Evolutionary conservation across 2,797 vertebrate species (phyloP), one percentile per base, ranked within the genome.

Genomic region (Cyclura pinguis): DNA sequence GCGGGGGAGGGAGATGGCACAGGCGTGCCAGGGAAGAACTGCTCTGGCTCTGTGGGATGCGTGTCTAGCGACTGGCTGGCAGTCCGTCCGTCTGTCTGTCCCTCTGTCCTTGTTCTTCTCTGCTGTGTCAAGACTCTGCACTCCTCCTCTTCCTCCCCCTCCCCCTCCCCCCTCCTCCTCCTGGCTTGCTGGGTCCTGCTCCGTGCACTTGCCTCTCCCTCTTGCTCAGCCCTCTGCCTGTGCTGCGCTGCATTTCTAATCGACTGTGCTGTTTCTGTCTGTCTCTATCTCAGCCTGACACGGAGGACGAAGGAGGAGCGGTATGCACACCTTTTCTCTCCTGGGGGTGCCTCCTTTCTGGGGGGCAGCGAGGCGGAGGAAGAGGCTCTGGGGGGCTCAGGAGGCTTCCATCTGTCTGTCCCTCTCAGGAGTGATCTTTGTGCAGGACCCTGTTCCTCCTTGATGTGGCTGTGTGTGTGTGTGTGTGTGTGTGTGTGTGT

Each of bases 291-390:
- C 98, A 99, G 98, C 98, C 96, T 96, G 98, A 97, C 98, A 96
- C 64, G 96, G 98, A 98, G 95, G 98, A 98, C 92, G 98, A 99
- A 96, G 97, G 97, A 97, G 98, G 97, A 97, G 98, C 97, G 98
- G 99, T 99, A 99, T 76, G 99, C 96, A 95, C 90, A 91, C 93
- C 96, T 98, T 98, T 95, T 95, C 96, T 96, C 97, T 96, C 95
- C 1, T 72, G 0, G 92, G 91, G 82, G 94, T 85, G 32, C 50
- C 82, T 88, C 89, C 72, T 90, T 69, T 38, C 18, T 38, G 50
- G n/a, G 77, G 62, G 88, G 24, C 72, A 32, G 29, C 5, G 52
- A 80, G 77, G 47, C 5, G 62, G 76, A 55, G 59, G 76, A 55
- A 42, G 80, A 47, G 69, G 80, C 80, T 24, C 55, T 52, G n/a